Percentiles rank a stretch among this genome's conserved stretches.
Conservation (phyloP, 1,140 invertebrate genomes). For the Piezodorus guildinii region DNA sequence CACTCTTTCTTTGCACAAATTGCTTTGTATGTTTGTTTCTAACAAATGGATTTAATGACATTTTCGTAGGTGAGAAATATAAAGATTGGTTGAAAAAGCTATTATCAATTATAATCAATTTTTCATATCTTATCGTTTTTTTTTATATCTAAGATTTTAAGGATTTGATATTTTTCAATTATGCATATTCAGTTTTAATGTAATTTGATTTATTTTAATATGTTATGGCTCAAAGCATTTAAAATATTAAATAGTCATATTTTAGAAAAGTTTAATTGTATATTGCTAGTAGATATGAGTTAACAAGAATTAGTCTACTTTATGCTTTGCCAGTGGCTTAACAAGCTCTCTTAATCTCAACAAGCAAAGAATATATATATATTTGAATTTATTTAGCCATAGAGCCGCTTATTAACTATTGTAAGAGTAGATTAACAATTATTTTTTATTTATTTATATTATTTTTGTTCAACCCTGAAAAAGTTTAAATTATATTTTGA, state of each 20-base stretch:
- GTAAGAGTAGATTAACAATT: not conserved
- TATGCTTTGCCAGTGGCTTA: constrained; percentile 11
- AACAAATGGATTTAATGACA: not conserved
- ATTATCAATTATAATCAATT: not conserved
- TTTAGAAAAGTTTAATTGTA: constrained; percentile 2
- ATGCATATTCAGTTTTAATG: constrained; percentile 8
- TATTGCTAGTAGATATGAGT: not conserved
- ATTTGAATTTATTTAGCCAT: constrained; percentile 1
- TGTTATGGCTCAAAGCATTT: constrained; percentile 13
- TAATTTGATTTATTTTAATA: constrained; percentile 4
- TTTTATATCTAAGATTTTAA: too few species aligned
- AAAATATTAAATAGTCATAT: constrained; percentile 5
- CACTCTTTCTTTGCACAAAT: constrained; percentile 7
- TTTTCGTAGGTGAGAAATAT: not conserved
- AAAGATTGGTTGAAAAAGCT: constrained; percentile 8
- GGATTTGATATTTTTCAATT: not conserved
- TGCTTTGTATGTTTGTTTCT: constrained; percentile 12
- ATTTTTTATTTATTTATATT: constrained; percentile 11
- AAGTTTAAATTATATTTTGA: too few species aligned
- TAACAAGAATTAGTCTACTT: not conserved
- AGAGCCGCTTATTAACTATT: too few species aligned
- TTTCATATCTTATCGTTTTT: too few species aligned
- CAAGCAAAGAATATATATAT: constrained; percentile 4
- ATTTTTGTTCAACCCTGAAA: not conserved
- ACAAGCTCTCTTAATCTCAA: not conserved